These are phyloP conservation scores for Etheostoma perlongum DNA, from an alignment of 2,797 vertebrate genomes.

Conservation along the genomic window DNA sequence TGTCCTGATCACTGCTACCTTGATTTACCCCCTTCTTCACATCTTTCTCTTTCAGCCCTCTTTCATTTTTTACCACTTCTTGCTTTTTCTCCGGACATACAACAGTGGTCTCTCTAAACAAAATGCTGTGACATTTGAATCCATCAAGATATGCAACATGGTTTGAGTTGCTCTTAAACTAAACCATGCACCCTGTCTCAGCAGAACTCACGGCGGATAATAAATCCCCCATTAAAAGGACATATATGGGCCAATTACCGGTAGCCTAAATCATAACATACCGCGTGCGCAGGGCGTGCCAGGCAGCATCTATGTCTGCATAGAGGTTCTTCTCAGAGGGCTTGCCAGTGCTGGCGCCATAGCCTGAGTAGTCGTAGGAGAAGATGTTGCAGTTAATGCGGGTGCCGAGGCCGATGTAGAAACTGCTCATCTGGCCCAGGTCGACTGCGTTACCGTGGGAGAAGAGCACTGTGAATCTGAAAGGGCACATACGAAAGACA, in stretches of 20 bases:
- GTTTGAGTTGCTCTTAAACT: slow-evolving; percentile 1
- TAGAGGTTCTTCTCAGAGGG: slow-evolving; percentile 97
- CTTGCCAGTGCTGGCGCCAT: slow-evolving; percentile 91
- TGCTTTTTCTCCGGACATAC: neutral
- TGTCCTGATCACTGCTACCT: slow-evolving; percentile 19
- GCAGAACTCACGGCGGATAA: neutral
- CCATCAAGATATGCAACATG: neutral
- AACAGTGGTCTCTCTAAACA: neutral
- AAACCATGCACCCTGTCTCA: neutral
- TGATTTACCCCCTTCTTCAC: slow-evolving; percentile 9
- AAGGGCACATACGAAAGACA: neutral
- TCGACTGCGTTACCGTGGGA: slow-evolving; percentile 96
- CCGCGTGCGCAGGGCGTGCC: slow-evolving; percentile 94
- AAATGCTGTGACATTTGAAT: neutral
- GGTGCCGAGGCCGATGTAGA: slow-evolving; percentile 94
- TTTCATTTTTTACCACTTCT: neutral
- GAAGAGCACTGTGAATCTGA: slow-evolving; percentile 94
- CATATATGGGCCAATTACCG: slow-evolving; percentile 9
- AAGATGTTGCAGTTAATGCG: slow-evolving; percentile 98
- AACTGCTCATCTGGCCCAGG: slow-evolving; percentile 98
- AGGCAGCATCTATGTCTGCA: slow-evolving; percentile 93
- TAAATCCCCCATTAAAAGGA: slow-evolving; percentile 30
- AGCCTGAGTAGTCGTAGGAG: slow-evolving; percentile 97
- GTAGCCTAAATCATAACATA: slow-evolving; percentile 53
- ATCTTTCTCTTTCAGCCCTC: neutral